Evolutionary conservation across 92 coral and sea anemone genomes (phyloP), one percentile per base, ranked within the genome.

Genomic region (Blastomussa wellsi): DNA sequence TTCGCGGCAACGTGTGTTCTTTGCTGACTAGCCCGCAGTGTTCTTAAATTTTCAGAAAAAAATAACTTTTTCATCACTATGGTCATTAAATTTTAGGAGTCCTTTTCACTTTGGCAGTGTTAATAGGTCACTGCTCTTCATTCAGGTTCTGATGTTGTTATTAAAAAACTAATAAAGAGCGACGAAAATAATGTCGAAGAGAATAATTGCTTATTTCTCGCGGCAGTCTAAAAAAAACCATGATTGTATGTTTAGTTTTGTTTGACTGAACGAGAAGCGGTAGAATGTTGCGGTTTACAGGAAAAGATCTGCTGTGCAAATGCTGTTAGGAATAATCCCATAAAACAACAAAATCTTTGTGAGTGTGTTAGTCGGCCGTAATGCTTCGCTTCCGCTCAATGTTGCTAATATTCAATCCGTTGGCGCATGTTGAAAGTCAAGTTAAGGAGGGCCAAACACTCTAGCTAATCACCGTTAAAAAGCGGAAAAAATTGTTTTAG

Each of bases 211-310:
- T 24, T 15, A 14, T 14, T 17, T 44, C 37, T 19, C 83, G 55
- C 52, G 35, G 82, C 72, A 28, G 73, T 49, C 57, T 29, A 55
- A 41, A 79, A 79, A 41, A 79, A 10, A 78, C 60, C 72, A 79
- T 19, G n/a, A 37, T n/a, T 79, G 83, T 79, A 48, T 70, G 37
- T 60, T 79, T 79, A 38, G 62, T 48, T 79, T 79, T 79, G 32
- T 64, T 60, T 39, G 36, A 32, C 16, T 7, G 35, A 77, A 53
- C 36, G 47, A 64, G 55, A 41, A n/a, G 49, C 82, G 53, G 72
- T 37, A 38, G 83, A 37, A 38, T 26, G 7, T 15, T 60, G 60
- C 13, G 62, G 62, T 76, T 52, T 17, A 19, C 7, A 12, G 75
- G 19, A 26, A 24, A 67, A 55, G 64, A 79, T 79, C 83, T n/a